Evolutionary conservation across 2,797 vertebrate genomes (phyloP).

Genomic region (Alfaro cultratus): DNA sequence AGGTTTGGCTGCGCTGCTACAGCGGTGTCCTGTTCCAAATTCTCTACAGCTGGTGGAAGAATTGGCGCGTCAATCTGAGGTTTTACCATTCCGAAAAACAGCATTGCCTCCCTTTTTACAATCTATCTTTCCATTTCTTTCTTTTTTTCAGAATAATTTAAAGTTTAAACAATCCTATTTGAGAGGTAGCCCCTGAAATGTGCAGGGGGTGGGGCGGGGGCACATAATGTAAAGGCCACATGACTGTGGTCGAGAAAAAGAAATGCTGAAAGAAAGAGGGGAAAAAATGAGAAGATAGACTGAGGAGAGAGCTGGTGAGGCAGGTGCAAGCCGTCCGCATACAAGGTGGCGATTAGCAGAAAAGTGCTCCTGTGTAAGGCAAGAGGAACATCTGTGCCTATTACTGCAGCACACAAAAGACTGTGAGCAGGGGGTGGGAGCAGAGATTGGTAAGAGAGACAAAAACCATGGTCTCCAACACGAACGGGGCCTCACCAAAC

Average conservation of each 20-base stretch:
- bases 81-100: constrained; percentile 54
- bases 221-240: constrained; percentile 21
- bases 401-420: constrained; percentile 82
- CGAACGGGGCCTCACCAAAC: constrained; percentile 80
- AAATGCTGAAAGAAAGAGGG: constrained; percentile 25
- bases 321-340: constrained; percentile 85
- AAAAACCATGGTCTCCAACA: constrained; percentile 71
- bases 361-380: constrained; percentile 84
- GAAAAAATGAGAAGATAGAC: constrained; percentile 39
- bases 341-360: constrained; percentile 86
- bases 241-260: constrained; percentile 29
- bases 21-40: constrained; percentile 79
- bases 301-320: constrained; percentile 73
- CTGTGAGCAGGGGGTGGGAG: constrained; percentile 38
- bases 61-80: constrained; percentile 49
- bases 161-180: constrained; percentile 66
- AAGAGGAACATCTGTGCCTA: constrained; percentile 88
- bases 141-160: constrained; percentile 47
- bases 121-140: constrained; percentile 37
- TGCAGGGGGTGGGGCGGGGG: constrained; percentile 7
- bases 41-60: constrained; percentile 73
- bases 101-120: constrained; percentile 42
- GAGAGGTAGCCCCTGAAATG: constrained; percentile 61
- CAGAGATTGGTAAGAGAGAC: constrained; percentile 26
- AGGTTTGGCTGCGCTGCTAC: constrained; percentile 71